Percentiles rank a stretch among this genome's conserved stretches.
Conservation (phyloP, 2,888 invertebrate genomes). For the Drosophila quasianomalipes region DNA sequence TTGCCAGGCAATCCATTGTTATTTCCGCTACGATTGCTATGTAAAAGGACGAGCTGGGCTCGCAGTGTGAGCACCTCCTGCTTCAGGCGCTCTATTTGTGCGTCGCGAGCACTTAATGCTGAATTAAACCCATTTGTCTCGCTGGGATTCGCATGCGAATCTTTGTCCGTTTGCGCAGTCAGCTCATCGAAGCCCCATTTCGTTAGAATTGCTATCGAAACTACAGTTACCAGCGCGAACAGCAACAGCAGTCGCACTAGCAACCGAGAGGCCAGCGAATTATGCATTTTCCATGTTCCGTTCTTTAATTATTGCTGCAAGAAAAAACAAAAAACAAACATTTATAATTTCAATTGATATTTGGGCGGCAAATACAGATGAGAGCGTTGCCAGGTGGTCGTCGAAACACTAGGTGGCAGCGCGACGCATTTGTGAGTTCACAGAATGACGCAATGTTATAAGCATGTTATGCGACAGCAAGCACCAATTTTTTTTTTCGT, state of each 20-base stretch:
- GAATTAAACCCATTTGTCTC: slow-evolving; percentile 81
- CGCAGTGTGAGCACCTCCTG: slow-evolving; percentile 88
- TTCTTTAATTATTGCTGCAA: slow-evolving; percentile 41
- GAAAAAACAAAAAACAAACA: background rate
- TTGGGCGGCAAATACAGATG: slow-evolving; percentile 10
- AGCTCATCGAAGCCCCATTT: slow-evolving; percentile 84
- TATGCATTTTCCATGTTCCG: slow-evolving; percentile 77
- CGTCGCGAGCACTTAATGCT: slow-evolving; percentile 87
- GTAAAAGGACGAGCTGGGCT: slow-evolving; percentile 50
- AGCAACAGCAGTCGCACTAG: slow-evolving; percentile 83
- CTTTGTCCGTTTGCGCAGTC: slow-evolving; percentile 72
- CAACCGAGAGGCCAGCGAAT: slow-evolving; percentile 79
- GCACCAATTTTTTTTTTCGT: slow-evolving; percentile 16
- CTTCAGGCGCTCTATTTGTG: slow-evolving; percentile 88
- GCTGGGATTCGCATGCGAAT: slow-evolving; percentile 60
- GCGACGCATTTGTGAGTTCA: slow-evolving; percentile 15
- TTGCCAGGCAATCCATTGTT: slow-evolving; percentile 37
- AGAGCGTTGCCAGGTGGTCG: slow-evolving; percentile 18
- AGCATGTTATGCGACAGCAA: slow-evolving; percentile 8
- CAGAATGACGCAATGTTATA: slow-evolving; percentile 22
- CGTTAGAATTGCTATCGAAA: slow-evolving; percentile 82
- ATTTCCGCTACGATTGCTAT: slow-evolving; percentile 47
- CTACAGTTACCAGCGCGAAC: slow-evolving; percentile 82
- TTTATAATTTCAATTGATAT: slow-evolving; percentile 4
- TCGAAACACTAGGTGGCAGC: background rate